Conservation (phyloP, 2,113 vertebrate species). For the Lathamus discolor region DNA sequence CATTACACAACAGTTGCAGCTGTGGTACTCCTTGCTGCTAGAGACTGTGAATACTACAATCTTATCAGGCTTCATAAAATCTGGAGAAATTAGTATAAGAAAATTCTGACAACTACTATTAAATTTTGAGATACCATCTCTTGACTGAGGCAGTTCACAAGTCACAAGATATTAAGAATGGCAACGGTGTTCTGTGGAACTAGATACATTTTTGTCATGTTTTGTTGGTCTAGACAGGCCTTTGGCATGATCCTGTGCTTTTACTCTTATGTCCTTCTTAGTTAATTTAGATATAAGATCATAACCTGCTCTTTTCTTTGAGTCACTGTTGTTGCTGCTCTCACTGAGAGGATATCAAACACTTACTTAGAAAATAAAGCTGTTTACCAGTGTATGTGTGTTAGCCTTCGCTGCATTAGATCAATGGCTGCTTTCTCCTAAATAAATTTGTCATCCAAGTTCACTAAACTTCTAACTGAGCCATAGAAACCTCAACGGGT, state of each 20-base stretch:
- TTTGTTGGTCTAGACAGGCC: background rate
- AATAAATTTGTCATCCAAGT: background rate
- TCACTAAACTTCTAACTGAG: background rate
- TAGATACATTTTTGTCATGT: background rate
- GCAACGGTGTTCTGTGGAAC: background rate
- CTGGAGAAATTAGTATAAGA: background rate
- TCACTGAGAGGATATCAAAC: background rate
- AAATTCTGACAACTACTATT: background rate
- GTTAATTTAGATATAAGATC: background rate
- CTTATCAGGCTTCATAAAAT: background rate
- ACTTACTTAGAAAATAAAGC: background rate
- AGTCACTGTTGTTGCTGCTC: background rate
- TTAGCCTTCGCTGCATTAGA: background rate
- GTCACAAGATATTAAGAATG: background rate
- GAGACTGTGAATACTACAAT: background rate
- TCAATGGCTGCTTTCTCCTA: background rate
- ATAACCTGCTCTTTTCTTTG: background rate
- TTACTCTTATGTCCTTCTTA: background rate
- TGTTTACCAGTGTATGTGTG: background rate
- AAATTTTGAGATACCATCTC: background rate
- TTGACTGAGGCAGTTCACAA: background rate
- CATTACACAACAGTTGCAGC: background rate
- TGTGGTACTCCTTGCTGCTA: background rate
- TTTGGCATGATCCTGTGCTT: background rate
- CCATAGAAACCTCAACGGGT: background rate